Base-by-base conservation (phyloP, 2,797 vertebrate species). In the Tauraco hartlaubi region DNA sequence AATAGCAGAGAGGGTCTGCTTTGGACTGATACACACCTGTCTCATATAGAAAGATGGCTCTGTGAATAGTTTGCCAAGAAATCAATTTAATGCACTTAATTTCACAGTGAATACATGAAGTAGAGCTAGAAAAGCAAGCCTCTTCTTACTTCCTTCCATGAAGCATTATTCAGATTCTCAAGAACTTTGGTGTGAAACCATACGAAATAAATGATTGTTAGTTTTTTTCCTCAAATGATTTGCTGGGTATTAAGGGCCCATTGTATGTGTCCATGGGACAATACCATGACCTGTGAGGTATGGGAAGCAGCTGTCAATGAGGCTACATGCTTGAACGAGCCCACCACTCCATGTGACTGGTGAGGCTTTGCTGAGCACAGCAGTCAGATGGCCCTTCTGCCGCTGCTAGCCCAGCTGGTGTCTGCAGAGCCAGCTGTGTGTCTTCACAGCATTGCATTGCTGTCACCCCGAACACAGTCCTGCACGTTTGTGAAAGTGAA, bases 311-410 rank as follows among this genome's bases (percentile, higher is more conserved):
- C n/a, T 76, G 33, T 37, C 33, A n/a, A n/a, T n/a, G n/a, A n/a
- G n/a, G 35, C 35, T 35, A 35, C 35, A 35, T 35, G 14, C 31
- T 54, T 31, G 46, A 41, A 66, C 23, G 41, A 49, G 14, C 46
- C 58, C 3, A 0, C 25, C 35, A 25, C 19, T 59, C 52, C 1
- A 1, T 25, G 31, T 1, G 2, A 19, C n/a, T 29, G 12, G 14
- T 19, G 26, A 44, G 43, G 54, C 12, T 82, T 64, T 77, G 78
- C 23, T 22, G 56, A 56, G 20, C 48, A 18, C 33, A 54, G 44
- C 37, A 33, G 10, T 26, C 10, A 17, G 33, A 16, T 22, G 33
- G 44, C 4, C 20, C 10, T 55, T 62, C 43, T 44, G 43, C 13
- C 29, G 35, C 25, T 35, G 49, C 55, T 58, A 39, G 52, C 15